Base-by-base conservation (phyloP, 35 echinoderm and acorn worm species). In the Ophiothrix spiculata region DNA sequence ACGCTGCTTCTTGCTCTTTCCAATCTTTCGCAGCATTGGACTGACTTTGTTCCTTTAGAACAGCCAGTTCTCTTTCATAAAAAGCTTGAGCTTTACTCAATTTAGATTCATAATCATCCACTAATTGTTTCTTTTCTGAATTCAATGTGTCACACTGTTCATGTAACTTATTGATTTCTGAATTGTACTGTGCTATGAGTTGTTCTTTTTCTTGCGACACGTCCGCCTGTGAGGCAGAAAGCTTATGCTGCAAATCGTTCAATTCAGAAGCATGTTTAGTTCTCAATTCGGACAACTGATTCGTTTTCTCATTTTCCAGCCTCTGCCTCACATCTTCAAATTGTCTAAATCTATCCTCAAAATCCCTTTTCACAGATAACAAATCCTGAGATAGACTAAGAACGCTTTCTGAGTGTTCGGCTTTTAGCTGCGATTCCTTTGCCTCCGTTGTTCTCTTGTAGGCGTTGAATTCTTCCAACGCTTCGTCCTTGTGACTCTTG, bases 61-160 rank as follows among this genome's bases (percentile, higher is more conserved):
- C 92, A 15, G 86, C 84, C 1, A 99, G 85, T 77, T 99, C 96
- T 63, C 86, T 78, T 75, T 99, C 96, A 42, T 99, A 86, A 39
- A 99, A 99, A 14, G 96, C 92, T 39, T 99, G 91, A 0, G 86
- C 40, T 87, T 99, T 99, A 39, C 82, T 84, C 12, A 99, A 56
- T 76, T 99, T 99, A 60, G 78, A 49, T 76, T 99, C 96, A 83
- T 99, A 99, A 81, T 99, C 96, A 46, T 94, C 86, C 33, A 56
- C 33, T 11, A 89, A 49, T 35, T 91, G 85, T 14, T 88, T 84
- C 83, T 92, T 94, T 35, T 99, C 88, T 35, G 23, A 40, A 16
- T 76, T 82, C 64, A 99, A 64, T 45, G 39, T 33, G 13, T 94
- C 92, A 78, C 81, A 86, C 35, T 89, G 73, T 33, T 79, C 56